Percentiles rank a stretch among this genome's conserved stretches.
These are phyloP conservation scores for Probaryconus sp. DNA, from an alignment of 1,140 invertebrate species.

Conservation along the genomic window DNA sequence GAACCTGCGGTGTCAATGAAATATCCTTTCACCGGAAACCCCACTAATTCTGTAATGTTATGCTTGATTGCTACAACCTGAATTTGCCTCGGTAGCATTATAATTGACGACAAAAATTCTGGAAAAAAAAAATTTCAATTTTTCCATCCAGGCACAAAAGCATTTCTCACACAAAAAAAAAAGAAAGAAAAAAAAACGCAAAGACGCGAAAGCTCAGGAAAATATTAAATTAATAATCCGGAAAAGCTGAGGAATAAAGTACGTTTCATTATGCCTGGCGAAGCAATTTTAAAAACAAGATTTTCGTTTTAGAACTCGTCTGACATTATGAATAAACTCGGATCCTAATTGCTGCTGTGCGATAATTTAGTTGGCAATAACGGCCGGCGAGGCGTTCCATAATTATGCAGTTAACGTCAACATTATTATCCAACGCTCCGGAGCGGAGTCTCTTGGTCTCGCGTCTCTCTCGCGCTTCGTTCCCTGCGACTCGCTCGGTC, in stretches of 20 bases:
- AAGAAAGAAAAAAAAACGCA: background rate
- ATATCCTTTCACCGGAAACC: conserved; percentile 69
- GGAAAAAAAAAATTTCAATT: background rate
- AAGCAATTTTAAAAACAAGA: conserved; percentile 32
- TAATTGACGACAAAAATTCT: conserved; percentile 17
- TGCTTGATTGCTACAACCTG: conserved; percentile 57
- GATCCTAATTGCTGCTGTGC: conserved; percentile 70
- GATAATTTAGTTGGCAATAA: conserved; percentile 74
- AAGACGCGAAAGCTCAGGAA: background rate
- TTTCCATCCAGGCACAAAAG: too few species aligned
- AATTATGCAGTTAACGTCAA: conserved; percentile 76
- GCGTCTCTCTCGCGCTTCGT: conserved; percentile 38
- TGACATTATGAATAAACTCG: conserved; percentile 71
- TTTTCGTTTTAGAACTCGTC: conserved; percentile 57
- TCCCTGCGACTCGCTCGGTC: conserved; percentile 16
- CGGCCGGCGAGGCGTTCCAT: conserved; percentile 70
- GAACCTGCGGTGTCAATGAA: conserved; percentile 58
- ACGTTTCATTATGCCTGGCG: conserved; percentile 18
- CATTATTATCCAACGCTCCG: conserved; percentile 70
- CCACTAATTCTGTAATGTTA: conserved; percentile 66
- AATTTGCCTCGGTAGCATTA: conserved; percentile 19
- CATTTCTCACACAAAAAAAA: conserved; percentile 1
- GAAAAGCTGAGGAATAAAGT: conserved; percentile 9
- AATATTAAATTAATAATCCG: background rate
- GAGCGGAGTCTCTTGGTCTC: conserved; percentile 40